Percentiles rank a stretch among this genome's conserved stretches.
Evolutionary conservation across 2,888 invertebrate genomes (phyloP).

Genomic region (Cryptus viduatorius): DNA sequence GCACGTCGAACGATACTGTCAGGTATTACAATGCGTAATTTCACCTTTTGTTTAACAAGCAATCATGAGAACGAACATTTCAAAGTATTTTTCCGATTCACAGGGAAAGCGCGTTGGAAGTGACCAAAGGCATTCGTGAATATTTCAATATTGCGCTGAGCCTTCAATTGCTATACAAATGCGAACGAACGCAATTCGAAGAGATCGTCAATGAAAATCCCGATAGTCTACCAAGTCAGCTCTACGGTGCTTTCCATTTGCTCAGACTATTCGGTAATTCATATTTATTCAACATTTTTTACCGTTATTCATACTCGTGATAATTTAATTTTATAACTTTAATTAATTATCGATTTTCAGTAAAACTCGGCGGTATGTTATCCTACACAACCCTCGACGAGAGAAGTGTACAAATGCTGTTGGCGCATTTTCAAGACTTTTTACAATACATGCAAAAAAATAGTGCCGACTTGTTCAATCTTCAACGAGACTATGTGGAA

Average conservation of each 20-base stretch:
- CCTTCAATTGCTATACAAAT: slow-evolving; percentile 96
- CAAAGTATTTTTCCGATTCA: slow-evolving; percentile 13
- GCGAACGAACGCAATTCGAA: slow-evolving; percentile 96
- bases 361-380: slow-evolving; percentile 95
- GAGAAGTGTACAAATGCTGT: slow-evolving; percentile 93
- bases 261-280: slow-evolving; percentile 91
- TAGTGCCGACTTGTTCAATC: slow-evolving; percentile 91
- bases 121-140: slow-evolving; percentile 91
- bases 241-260: slow-evolving; percentile 96
- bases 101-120: slow-evolving; percentile 81
- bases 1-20: slow-evolving; percentile 88
- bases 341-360: slow-evolving; percentile 69
- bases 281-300: not conserved
- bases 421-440: slow-evolving; percentile 95
- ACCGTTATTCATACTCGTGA: not conserved
- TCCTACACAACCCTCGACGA: slow-evolving; percentile 96
- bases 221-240: slow-evolving; percentile 91
- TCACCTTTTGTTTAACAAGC: not conserved
- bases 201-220: slow-evolving; percentile 92
- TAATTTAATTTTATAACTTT: not conserved
- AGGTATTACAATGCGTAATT: slow-evolving; percentile 81
- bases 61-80: not conserved
- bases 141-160: slow-evolving; percentile 98
- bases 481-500: slow-evolving; percentile 92
- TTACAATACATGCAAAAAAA: slow-evolving; percentile 95